A percentile compares a stretch with the other conserved stretches of the same genome.
Conservation (phyloP, 2,888 invertebrate species). For the Beris morrisii region DNA sequence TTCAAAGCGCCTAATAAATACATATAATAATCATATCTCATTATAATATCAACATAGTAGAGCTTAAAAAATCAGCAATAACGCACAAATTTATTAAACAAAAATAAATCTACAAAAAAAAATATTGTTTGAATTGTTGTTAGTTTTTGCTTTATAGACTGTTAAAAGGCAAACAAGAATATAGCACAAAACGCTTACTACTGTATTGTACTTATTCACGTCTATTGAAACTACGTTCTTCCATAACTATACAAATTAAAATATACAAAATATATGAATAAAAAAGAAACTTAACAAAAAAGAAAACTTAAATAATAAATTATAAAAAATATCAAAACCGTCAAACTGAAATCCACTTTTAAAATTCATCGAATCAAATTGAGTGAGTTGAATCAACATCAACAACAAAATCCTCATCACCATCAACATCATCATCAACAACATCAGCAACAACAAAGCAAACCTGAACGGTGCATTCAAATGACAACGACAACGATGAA, state of each 20-base stretch:
- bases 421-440: conserved; percentile 1
- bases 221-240: too few species aligned
- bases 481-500: conserved; percentile 59
- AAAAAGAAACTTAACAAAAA: background rate
- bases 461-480: background rate
- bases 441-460: background rate
- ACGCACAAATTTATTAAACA: too few species aligned
- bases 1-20: too few species aligned
- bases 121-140: too few species aligned
- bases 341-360: background rate
- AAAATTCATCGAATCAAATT: conserved; percentile 2
- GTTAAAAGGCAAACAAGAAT: background rate
- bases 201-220: too few species aligned
- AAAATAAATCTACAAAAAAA: too few species aligned
- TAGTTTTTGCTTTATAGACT: conserved; percentile 1
- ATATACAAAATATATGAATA: background rate
- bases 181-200: too few species aligned
- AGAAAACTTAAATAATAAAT: background rate
- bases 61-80: too few species aligned
- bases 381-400: conserved; percentile 1
- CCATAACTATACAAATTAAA: too few species aligned
- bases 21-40: too few species aligned
- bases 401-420: conserved; percentile 1
- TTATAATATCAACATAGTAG: too few species aligned
- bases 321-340: background rate